phyloP scores from a whole-genome alignment of 2,797 vertebrate species.

The Lacerta agilis region DNA sequence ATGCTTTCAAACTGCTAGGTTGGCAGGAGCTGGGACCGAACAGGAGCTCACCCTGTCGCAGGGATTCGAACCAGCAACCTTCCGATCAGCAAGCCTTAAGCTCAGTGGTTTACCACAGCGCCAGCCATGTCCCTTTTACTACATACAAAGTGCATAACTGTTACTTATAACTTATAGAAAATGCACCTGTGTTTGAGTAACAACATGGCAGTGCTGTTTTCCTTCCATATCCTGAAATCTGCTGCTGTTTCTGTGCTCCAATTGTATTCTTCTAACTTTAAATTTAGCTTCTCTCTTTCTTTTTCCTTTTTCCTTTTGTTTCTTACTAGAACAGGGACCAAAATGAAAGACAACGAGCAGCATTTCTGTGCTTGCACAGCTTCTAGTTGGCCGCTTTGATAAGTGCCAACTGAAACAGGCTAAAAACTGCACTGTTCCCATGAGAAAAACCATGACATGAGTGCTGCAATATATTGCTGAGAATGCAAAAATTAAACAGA shows the following conservation, averaged over 20 bases:
- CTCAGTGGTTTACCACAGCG: no score
- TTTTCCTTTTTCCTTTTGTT: background rate
- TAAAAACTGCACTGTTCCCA: background rate
- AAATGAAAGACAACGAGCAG: background rate
- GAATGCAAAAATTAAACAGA: conserved; percentile 12
- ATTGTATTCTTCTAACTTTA: background rate
- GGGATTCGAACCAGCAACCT: no score
- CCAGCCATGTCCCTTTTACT: no score
- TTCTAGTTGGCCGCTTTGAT: conserved; percentile 2
- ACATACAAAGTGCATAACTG: background rate
- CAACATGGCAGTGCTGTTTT: background rate
- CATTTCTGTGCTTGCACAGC: background rate
- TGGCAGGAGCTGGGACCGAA: no score
- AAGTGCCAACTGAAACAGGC: background rate
- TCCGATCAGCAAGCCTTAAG: no score
- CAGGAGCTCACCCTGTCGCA: no score
- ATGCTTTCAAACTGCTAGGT: no score
- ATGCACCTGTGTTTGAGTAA: background rate
- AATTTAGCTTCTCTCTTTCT: no score
- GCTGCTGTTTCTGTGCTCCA: background rate
- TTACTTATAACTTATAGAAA: background rate
- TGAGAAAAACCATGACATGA: background rate
- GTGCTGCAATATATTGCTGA: background rate
- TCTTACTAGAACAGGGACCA: background rate
- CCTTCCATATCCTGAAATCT: background rate